Evolutionary conservation across 2,797 vertebrate genomes (phyloP).

Genomic region (Monodelphis domestica): DNA sequence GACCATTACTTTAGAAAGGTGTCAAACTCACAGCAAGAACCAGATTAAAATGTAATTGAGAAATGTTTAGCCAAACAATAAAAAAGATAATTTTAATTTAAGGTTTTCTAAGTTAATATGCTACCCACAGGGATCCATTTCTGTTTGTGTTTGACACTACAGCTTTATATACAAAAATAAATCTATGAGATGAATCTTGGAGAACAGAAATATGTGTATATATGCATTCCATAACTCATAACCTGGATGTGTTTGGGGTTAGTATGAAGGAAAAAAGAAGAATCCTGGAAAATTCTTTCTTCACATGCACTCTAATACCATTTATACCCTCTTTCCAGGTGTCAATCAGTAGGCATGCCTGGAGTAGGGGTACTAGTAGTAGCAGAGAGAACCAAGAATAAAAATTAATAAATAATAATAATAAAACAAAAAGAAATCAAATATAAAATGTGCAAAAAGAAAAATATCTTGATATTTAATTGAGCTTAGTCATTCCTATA

Average conservation of each 20-base stretch:
- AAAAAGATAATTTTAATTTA: neutral
- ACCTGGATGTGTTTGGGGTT: neutral
- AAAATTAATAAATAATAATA: neutral
- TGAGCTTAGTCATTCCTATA: neutral
- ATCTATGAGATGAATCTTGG: neutral
- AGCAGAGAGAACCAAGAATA: neutral
- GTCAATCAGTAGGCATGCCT: neutral
- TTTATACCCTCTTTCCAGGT: neutral
- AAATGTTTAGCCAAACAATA: neutral
- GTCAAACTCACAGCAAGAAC: neutral
- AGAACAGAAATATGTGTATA: neutral
- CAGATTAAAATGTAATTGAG: neutral
- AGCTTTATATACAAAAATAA: neutral
- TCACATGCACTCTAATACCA: neutral
- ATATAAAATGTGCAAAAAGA: no score
- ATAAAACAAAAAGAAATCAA: no score
- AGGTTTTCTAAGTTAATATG: neutral
- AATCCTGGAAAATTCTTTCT: neutral
- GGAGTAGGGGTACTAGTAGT: neutral
- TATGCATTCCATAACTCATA: neutral
- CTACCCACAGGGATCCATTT: neutral
- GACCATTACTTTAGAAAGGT: neutral
- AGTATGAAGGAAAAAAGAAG: neutral
- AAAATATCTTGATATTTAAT: neutral
- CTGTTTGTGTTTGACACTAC: neutral